These are phyloP conservation scores for Proteles cristata DNA, from an alignment of 2,113 vertebrate species.

Conservation along the genomic window DNA sequence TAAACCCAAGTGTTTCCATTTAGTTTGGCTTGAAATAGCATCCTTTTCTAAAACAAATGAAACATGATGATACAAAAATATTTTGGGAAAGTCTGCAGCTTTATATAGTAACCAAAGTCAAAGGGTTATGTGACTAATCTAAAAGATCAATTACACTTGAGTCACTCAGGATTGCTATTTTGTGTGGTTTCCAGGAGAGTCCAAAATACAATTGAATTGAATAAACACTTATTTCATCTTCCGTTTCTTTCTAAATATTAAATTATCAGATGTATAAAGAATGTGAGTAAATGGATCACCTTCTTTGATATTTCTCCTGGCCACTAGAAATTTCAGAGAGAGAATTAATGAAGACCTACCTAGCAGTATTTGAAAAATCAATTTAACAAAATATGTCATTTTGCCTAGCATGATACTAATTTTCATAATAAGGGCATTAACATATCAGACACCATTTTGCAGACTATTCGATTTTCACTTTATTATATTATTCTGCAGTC, in stretches of 20 bases:
- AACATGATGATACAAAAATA: conserved; percentile 69
- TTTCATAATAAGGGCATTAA: not conserved
- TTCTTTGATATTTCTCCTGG: conserved; percentile 2
- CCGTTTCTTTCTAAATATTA: not conserved
- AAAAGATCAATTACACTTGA: conserved; percentile 52
- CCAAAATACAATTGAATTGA: conserved; percentile 40
- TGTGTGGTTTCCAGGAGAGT: conserved; percentile 1
- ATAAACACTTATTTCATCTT: conserved; percentile 33
- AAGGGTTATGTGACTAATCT: conserved; percentile 1
- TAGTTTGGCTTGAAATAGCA: conserved; percentile 54
- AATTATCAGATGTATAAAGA: not conserved
- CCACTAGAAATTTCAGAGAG: not conserved
- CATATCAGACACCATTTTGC: not conserved
- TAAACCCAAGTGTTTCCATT: conserved; percentile 63
- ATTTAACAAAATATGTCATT: not conserved
- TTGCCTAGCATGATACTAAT: not conserved
- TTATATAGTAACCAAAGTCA: conserved; percentile 73
- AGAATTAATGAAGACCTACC: not conserved
- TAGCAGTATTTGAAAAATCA: conserved; percentile 10
- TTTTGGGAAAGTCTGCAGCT: conserved; percentile 61
- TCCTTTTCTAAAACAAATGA: conserved; percentile 63
- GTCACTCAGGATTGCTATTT: not conserved
- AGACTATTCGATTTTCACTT: not conserved
- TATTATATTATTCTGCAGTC: not conserved
- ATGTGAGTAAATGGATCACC: not conserved